Percentiles rank a stretch among this genome's conserved stretches.
phyloP scores from a whole-genome alignment of 2,113 vertebrate genomes.

The Ochotona princeps region DNA sequence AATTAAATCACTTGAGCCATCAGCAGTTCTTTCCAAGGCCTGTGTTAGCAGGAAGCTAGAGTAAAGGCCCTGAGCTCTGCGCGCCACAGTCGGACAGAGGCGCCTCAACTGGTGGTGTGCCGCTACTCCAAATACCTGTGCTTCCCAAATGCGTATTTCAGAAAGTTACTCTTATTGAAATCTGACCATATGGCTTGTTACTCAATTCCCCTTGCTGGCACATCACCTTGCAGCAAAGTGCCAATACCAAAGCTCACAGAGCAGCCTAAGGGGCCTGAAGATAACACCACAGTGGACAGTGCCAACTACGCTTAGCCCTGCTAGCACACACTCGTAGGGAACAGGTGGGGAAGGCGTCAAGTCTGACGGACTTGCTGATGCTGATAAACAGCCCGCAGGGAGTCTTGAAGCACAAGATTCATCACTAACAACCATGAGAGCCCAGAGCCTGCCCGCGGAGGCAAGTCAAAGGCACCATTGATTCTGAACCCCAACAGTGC shows the following conservation, averaged over 20 bases:
- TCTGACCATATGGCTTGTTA: not conserved
- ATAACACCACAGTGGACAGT: not conserved
- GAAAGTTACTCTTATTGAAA: not conserved
- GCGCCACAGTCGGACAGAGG: too few species aligned
- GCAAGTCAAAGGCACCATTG: not conserved
- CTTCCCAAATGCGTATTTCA: not conserved
- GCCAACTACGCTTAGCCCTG: not conserved
- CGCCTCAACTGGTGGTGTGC: too few species aligned
- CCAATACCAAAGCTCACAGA: not conserved
- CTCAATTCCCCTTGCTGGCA: not conserved
- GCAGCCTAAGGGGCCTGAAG: not conserved
- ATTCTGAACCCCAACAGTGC: constrained; percentile 26
- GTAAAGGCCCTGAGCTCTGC: too few species aligned
- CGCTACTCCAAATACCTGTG: too few species aligned
- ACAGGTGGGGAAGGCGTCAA: not conserved
- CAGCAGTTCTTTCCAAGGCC: too few species aligned
- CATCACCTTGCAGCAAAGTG: not conserved
- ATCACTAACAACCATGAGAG: not conserved
- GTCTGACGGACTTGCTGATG: too few species aligned
- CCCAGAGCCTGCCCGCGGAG: not conserved
- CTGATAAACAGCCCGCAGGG: not conserved
- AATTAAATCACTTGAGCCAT: too few species aligned
- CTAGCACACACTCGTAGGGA: not conserved
- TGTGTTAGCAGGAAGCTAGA: too few species aligned
- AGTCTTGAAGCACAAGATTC: not conserved